Conservation (phyloP, 2,797 vertebrate species). For the Phataginus tetradactyla region DNA sequence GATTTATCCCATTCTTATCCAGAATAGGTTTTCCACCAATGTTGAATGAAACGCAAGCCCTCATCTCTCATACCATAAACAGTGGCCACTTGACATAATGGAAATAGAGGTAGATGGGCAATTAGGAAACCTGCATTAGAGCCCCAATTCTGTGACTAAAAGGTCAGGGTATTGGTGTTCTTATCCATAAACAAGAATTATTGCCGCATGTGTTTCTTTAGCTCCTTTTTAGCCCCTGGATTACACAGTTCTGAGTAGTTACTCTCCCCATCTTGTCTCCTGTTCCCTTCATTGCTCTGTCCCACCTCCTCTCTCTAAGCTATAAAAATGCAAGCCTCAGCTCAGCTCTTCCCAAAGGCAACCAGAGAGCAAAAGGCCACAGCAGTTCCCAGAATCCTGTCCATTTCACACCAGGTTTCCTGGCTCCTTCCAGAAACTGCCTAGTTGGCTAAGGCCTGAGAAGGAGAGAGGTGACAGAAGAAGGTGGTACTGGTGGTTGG, state of each 20-base stretch:
- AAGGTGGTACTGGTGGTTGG: background rate
- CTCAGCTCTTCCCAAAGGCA: background rate
- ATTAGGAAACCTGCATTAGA: background rate
- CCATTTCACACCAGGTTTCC: background rate
- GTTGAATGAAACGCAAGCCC: background rate
- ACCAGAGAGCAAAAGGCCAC: background rate
- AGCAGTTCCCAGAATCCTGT: background rate
- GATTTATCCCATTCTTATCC: background rate
- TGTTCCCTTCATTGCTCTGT: background rate
- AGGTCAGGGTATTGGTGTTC: background rate
- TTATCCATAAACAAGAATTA: background rate
- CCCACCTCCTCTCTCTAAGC: background rate
- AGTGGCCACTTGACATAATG: background rate
- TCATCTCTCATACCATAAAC: background rate
- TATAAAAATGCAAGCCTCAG: background rate
- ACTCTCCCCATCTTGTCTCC: background rate
- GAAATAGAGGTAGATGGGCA: background rate
- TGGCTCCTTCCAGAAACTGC: background rate
- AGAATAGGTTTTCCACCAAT: background rate
- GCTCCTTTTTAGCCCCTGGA: background rate
- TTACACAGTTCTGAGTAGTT: background rate
- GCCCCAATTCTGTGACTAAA: background rate
- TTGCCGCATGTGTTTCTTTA: background rate
- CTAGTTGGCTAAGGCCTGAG: background rate
- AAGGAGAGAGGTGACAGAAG: background rate